Conservation (phyloP, 2,113 vertebrate species). For the Psittacara wagleri region DNA sequence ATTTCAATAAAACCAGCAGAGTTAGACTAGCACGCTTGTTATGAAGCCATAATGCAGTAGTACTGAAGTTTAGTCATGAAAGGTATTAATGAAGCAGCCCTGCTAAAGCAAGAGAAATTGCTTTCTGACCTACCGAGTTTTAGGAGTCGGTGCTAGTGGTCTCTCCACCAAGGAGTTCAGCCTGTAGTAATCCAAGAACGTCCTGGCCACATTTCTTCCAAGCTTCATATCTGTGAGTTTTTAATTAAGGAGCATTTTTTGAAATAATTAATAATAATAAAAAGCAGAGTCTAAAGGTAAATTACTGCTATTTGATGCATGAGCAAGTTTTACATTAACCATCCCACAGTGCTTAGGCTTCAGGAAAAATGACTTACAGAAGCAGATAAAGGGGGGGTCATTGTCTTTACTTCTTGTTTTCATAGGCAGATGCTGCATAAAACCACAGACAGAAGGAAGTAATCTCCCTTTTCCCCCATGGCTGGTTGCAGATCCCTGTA, state of each 20-base stretch:
- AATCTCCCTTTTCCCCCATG: neutral
- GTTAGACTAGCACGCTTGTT: conserved; percentile 23
- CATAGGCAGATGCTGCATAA: neutral
- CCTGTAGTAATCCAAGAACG: conserved; percentile 95
- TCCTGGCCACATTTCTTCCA: conserved; percentile 93
- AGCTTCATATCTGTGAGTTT: conserved; percentile 89
- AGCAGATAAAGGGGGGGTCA: neutral
- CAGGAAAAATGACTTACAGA: neutral
- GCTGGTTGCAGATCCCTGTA: neutral
- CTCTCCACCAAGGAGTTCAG: conserved; percentile 83
- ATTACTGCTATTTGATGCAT: conserved; percentile 13
- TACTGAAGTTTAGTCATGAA: conserved; percentile 27
- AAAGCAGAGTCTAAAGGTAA: neutral
- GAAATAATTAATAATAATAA: neutral
- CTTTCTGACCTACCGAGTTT: conserved; percentile 70
- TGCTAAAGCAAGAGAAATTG: conserved; percentile 28
- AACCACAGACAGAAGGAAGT: neutral
- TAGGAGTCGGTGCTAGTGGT: conserved; percentile 74
- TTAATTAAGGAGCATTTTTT: conserved; percentile 77
- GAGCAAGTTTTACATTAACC: conserved; percentile 30
- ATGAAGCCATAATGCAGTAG: conserved; percentile 16
- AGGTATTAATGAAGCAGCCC: conserved; percentile 23
- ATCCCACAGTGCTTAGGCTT: neutral
- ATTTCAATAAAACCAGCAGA: conserved; percentile 59
- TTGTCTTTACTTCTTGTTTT: conserved; percentile 23